These are phyloP conservation scores for Pseudomyrmex cubaensis DNA, from an alignment of 1,140 invertebrate genomes.

Conservation along the genomic window DNA sequence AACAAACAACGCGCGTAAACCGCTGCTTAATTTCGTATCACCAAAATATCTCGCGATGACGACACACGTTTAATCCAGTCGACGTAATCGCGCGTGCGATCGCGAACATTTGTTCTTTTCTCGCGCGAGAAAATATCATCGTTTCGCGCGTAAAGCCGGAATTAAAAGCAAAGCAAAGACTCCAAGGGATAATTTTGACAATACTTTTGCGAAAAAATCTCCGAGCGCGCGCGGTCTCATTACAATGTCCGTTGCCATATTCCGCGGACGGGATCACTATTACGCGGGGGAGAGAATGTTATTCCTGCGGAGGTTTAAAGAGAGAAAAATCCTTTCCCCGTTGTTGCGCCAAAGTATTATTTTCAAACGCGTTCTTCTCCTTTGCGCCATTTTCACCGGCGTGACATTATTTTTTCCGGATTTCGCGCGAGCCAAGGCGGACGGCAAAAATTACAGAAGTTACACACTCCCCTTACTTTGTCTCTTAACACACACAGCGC, in stretches of 20 bases:
- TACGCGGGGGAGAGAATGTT: conserved; percentile 45
- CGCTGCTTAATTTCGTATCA: conserved; percentile 7
- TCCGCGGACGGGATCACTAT: conserved; percentile 55
- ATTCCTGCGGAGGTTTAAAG: conserved; percentile 31
- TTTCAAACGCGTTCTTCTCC: conserved; percentile 59
- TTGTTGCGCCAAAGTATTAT: conserved; percentile 48
- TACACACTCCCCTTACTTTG: not conserved
- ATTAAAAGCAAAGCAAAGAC: conserved; percentile 13
- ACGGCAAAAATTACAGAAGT: conserved; percentile 50
- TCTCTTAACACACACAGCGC: conserved; percentile 1
- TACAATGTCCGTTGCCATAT: conserved; percentile 64
- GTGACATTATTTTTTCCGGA: conserved; percentile 53
- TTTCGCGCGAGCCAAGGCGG: conserved; percentile 30
- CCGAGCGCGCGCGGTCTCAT: conserved; percentile 62
- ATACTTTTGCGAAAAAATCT: conserved; percentile 50
- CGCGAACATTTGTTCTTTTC: conserved; percentile 16
- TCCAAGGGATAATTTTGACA: conserved; percentile 46
- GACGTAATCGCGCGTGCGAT: conserved; percentile 5
- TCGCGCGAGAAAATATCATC: conserved; percentile 2
- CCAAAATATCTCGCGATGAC: not conserved
- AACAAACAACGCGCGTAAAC: not conserved
- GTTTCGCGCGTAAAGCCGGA: conserved; percentile 1
- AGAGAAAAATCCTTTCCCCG: conserved; percentile 31
- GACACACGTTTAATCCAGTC: not conserved
- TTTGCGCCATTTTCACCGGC: conserved; percentile 41